Percentiles rank a stretch among this genome's conserved stretches.
Evolutionary conservation across 2,888 invertebrate genomes (phyloP).

Genomic region (Malthinus flaveolus): DNA sequence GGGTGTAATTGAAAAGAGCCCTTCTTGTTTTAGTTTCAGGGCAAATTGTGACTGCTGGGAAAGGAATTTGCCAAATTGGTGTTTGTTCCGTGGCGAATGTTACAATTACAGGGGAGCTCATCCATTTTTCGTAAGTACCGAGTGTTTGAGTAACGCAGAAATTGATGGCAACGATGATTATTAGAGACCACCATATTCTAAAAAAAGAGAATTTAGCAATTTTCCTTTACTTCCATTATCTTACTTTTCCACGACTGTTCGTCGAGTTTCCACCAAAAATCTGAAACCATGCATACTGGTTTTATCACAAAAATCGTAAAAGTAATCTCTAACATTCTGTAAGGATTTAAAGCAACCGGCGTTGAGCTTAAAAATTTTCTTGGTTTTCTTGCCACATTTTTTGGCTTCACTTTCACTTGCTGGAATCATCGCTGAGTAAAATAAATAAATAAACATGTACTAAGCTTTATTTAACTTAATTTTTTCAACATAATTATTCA

Average conservation of each 20-base stretch:
- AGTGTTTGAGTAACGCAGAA: not conserved
- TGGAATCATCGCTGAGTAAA: too few species aligned
- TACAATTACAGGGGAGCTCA: not conserved
- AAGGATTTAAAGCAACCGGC: not conserved
- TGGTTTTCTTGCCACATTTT: not conserved
- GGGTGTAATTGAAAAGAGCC: not conserved
- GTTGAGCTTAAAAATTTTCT: not conserved
- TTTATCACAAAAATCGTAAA: slow-evolving; percentile 9
- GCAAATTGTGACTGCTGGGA: not conserved
- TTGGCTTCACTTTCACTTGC: not conserved
- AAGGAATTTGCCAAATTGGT: slow-evolving; percentile 2
- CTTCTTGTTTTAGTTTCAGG: not conserved
- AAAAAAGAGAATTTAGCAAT: not conserved
- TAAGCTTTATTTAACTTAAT: not conserved
- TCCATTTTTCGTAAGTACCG: not conserved
- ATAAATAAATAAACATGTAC: too few species aligned
- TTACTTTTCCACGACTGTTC: slow-evolving; percentile 10
- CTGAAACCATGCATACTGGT: slow-evolving; percentile 14
- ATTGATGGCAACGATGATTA: not conserved
- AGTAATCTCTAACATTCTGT: slow-evolving; percentile 3
- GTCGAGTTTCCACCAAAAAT: slow-evolving; percentile 4
- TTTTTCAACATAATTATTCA: not conserved
- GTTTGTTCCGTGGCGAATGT: not conserved
- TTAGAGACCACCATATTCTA: not conserved
- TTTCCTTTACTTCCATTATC: not conserved